Evolutionary conservation across 2,888 invertebrate species (phyloP).

Genomic region (Lasioglossum villosulum): DNA sequence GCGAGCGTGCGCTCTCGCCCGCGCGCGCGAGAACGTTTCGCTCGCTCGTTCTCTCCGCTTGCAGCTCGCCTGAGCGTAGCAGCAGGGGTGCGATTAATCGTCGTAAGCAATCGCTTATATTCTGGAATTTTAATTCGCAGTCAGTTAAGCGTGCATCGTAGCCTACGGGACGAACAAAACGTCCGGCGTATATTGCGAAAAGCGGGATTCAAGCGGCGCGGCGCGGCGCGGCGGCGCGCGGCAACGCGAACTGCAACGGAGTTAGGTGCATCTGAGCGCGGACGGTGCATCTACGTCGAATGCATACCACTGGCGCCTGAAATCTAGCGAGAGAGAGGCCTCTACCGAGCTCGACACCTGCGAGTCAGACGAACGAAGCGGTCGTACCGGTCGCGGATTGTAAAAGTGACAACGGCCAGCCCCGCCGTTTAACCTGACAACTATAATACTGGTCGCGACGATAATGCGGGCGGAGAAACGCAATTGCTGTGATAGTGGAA

Average conservation of each 20-base stretch:
- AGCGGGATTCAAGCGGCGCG: conserved; percentile 62
- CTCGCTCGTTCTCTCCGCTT: background rate
- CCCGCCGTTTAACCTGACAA: conserved; percentile 31
- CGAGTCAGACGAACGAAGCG: conserved; percentile 46
- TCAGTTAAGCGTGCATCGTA: conserved; percentile 70
- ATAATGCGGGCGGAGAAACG: background rate
- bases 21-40: background rate
- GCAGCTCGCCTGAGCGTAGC: conserved; percentile 56
- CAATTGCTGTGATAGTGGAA: too few species aligned
- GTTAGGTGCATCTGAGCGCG: background rate
- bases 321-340: conserved; percentile 38
- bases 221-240: conserved; percentile 16
- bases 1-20: conserved; percentile 15
- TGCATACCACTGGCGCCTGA: conserved; percentile 28
- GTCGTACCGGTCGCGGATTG: conserved; percentile 60
- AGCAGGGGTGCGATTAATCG: conserved; percentile 78
- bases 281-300: conserved; percentile 8
- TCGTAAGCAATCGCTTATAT: conserved; percentile 77
- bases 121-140: conserved; percentile 75
- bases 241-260: background rate
- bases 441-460: background rate
- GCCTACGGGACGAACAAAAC: conserved; percentile 70
- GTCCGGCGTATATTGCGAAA: conserved; percentile 67
- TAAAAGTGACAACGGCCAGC: conserved; percentile 58
- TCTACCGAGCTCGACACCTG: conserved; percentile 52